Evolutionary conservation across 2,113 vertebrate species (phyloP).

Genomic region (Neomonachus schauinslandi): DNA sequence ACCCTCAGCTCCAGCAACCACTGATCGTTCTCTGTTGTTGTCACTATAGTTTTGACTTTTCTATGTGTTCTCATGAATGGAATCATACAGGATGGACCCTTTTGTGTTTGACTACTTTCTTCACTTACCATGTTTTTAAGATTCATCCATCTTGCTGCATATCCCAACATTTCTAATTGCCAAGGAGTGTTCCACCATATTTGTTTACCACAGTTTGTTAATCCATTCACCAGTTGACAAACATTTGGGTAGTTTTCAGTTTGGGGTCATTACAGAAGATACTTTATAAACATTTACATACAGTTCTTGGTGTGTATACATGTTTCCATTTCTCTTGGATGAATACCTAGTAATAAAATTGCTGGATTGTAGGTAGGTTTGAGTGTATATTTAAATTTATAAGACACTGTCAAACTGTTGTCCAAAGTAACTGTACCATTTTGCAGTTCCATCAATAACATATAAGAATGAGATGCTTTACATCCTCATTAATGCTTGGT

Average conservation of each 20-base stretch:
- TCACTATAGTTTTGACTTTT: not conserved
- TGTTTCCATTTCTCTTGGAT: not conserved
- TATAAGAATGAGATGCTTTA: not conserved
- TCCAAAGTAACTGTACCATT: not conserved
- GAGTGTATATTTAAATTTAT: not conserved
- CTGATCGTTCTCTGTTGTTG: not conserved
- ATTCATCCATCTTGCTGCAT: not conserved
- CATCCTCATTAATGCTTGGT: not conserved
- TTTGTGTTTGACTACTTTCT: not conserved
- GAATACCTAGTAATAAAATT: not conserved
- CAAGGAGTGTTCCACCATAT: not conserved
- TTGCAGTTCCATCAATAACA: not conserved
- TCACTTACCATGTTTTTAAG: not conserved
- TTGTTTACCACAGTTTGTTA: not conserved
- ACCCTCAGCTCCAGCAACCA: not conserved
- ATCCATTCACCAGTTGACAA: not conserved
- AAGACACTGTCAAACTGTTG: not conserved
- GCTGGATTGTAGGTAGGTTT: not conserved
- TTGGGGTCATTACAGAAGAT: not conserved
- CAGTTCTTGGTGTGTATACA: not conserved
- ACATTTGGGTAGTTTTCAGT: not conserved
- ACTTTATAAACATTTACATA: not conserved
- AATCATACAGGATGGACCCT: not conserved
- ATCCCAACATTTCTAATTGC: not conserved
- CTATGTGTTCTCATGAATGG: not conserved